Evolutionary conservation across 2,888 invertebrate species (phyloP), one percentile per base, ranked within the genome.

Genomic region (Tetragnatha montana): DNA sequence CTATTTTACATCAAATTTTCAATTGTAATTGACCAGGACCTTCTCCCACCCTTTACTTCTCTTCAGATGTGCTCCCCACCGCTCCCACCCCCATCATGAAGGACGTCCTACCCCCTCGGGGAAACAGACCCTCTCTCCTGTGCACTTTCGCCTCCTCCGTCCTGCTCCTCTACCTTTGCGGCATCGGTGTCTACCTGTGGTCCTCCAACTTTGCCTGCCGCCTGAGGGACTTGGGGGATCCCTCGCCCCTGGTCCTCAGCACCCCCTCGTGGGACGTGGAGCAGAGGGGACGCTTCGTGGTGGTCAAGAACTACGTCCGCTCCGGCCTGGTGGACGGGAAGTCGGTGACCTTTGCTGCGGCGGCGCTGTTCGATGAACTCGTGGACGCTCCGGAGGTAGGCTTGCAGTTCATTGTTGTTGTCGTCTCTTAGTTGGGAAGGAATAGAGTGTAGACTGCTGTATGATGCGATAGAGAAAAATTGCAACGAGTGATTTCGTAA

Each of bases 341-440:
- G 8, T 74, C 82, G 8, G 95, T 96, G 19, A 96, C 96, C 0
- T 95, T 96, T 89, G 96, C 95, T 71, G 96, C 96, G 0, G 96
- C 96, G 92, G 95, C 96, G 0, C 96, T 96, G 0, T 95, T 96
- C 12, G 96, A 96, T 93, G 96, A 95, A 93, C 93, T 96, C 35
- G 95, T 95, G 92, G 95, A 96, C 92, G 93, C 96, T 22, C 95
- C 95, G 1, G 96, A 96, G 93, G 35, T 35, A 35, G 35, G 35
- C 35, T 35, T 35, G 35, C 35, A 35, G 35, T 35, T 35, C 35
- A 35, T 2, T 35, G 35, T 1, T 1, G 35, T n/a, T n/a, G n/a
- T n/a, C n/a, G n/a, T n/a, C n/a, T n/a, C n/a, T n/a, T n/a, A n/a
- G 35, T 35, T 35, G 35, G 35, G 35, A 35, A 35, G 35, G 35